Base-by-base conservation (phyloP, 2,888 invertebrate genomes). In the Cryptophagus acutangulus region DNA sequence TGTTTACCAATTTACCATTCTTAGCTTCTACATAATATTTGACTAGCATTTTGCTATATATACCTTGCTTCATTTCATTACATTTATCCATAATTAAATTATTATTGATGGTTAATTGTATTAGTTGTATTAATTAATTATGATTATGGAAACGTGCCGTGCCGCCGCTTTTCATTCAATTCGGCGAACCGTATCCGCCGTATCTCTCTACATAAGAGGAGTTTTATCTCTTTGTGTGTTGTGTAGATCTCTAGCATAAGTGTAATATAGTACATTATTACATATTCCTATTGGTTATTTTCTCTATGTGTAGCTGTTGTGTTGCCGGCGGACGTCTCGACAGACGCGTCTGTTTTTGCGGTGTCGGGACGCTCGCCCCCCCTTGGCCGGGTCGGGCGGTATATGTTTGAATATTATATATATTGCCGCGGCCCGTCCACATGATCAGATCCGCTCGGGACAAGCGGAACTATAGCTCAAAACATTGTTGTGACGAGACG, bases 401-500 rank as follows among this genome's bases (percentile, higher is more conserved):
- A 13, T n/a, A n/a, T n/a, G n/a, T n/a, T n/a, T n/a, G n/a, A n/a
- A n/a, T n/a, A n/a, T n/a, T n/a, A n/a, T n/a, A n/a, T 16, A 17
- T 17, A 34, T 10, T 12, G n/a, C 34, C 53, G 45, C 44, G 58
- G 40, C 52, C 54, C 56, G 52, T 44, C 58, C 61, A n/a, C n/a
- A n/a, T n/a, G n/a, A n/a, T n/a, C n/a, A 53, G 62, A 62, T 59
- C 63, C 59, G 55, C 59, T 39, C 39, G 33, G 52, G 55, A 47
- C 5, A 54, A 53, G 59, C 54, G 59, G 68, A 62, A 63, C 63
- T 62, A 68, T 69, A 70, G 70, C 70, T 70, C 70, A 70, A 68
- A 57, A 69, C 67, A 69, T 69, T 70, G 70, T 70, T 70, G 70
- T 70, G 70, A 70, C 67, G 63, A 69, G 66, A 69, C 65, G 66